Conservation (phyloP, 2,888 invertebrate genomes). For the Zaprionus obscuricornis region DNA sequence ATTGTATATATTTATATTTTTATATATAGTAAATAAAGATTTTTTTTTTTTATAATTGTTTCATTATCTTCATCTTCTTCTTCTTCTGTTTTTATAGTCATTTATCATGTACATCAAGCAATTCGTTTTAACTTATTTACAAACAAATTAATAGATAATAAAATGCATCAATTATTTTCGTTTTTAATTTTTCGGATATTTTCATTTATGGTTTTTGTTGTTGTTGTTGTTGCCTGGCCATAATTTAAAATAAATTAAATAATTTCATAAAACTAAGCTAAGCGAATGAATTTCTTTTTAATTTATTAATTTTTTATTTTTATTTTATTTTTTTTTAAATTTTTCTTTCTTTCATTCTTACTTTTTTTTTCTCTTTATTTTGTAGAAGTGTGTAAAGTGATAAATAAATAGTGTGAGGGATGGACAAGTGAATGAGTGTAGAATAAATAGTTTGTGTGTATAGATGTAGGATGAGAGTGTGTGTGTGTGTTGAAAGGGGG, state of each 20-base stretch:
- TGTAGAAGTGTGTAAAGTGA: conserved; percentile 22
- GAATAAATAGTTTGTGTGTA: conserved; percentile 61
- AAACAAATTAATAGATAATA: conserved; percentile 68
- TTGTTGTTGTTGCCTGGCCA: conserved; percentile 60
- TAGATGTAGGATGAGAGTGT: too few species aligned
- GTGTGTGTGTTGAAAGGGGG: conserved; percentile 1
- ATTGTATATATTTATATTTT: conserved; percentile 24
- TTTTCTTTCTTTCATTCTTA: conserved; percentile 6
- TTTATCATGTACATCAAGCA: conserved; percentile 61
- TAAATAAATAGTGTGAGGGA: conserved; percentile 70
- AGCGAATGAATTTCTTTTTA: conserved; percentile 45
- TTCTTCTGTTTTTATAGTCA: conserved; percentile 31
- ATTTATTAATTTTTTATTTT: conserved; percentile 12
- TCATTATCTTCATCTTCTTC: conserved; percentile 22
- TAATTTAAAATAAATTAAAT: conserved; percentile 72
- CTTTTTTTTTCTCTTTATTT: conserved; percentile 1
- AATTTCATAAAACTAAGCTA: conserved; percentile 72
- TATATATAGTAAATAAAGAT: conserved; percentile 40
- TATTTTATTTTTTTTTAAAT: conserved; percentile 2
- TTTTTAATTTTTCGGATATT: conserved; percentile 12
- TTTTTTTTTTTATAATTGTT: conserved; percentile 33
- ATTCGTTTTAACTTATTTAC: conserved; percentile 74
- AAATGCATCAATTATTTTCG: conserved; percentile 57
- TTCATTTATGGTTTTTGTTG: conserved; percentile 12
- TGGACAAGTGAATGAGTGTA: conserved; percentile 57